Conservation (phyloP, 2,797 vertebrate species). For the Vespertilio murinus region DNA sequence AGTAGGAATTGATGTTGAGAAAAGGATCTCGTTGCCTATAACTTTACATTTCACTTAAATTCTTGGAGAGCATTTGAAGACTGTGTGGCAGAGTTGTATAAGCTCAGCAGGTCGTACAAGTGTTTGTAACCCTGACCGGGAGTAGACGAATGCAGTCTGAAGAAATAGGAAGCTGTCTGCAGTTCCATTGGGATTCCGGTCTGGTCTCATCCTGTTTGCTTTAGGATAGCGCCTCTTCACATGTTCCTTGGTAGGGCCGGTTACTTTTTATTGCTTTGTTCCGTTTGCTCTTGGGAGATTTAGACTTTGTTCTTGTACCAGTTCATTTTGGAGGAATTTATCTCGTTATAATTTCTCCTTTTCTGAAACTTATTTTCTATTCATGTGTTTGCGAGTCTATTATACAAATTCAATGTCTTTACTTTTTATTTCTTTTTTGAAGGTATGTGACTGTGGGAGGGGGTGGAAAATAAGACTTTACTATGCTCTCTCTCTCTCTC, state of each 20-base stretch:
- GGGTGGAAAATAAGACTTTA: neutral
- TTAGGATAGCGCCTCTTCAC: neutral
- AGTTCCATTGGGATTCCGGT: neutral
- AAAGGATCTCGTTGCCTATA: neutral
- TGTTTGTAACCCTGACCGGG: neutral
- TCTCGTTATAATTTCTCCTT: neutral
- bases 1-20: conserved; percentile 3
- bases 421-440: neutral
- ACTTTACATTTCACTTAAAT: neutral
- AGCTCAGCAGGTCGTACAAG: neutral
- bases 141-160: neutral
- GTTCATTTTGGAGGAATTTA: neutral
- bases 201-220: neutral
- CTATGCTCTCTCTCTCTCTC: neutral
- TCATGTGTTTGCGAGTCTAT: neutral
- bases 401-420: neutral
- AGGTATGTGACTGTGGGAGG: neutral
- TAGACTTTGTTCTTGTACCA: neutral
- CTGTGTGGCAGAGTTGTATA: neutral
- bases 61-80: neutral
- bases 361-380: neutral
- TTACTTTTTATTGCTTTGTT: neutral
- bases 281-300: neutral
- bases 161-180: neutral
- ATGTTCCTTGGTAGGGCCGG: neutral